Evolutionary conservation across 2,797 vertebrate species (phyloP).

Genomic region (Microhierax caerulescens): DNA sequence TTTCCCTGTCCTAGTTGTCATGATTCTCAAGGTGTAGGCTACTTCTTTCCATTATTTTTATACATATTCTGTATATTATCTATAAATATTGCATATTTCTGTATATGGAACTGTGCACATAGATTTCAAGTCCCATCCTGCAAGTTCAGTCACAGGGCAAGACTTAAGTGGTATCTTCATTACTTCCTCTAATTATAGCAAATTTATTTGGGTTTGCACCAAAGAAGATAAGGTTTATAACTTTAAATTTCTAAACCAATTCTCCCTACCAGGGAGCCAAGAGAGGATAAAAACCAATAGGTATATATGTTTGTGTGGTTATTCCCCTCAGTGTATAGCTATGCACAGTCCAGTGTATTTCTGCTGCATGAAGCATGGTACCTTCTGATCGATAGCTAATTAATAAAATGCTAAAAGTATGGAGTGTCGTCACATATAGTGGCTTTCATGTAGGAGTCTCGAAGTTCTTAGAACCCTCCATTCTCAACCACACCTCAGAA

Average conservation of each 20-base stretch:
- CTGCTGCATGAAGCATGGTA: neutral
- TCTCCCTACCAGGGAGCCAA: neutral
- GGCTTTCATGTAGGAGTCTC: neutral
- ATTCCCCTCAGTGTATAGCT: rapidly evolving
- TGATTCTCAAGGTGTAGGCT: neutral
- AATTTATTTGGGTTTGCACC: neutral
- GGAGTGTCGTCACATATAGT: rapidly evolving
- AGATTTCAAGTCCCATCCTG: neutral
- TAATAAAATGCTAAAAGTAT: neutral
- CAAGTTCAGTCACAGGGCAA: neutral
- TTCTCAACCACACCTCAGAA: neutral
- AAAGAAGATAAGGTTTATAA: neutral
- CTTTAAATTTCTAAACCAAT: neutral
- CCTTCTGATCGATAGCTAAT: neutral
- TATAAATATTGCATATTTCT: neutral
- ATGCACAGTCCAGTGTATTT: rapidly evolving
- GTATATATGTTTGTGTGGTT: rapidly evolving
- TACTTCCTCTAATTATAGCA: neutral
- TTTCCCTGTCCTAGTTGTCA: neutral
- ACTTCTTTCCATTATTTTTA: neutral
- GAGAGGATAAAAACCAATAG: neutral
- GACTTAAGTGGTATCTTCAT: neutral
- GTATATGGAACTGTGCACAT: rapidly evolving
- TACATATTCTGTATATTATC: neutral
- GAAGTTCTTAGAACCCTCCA: neutral